A percentile compares a stretch with the other conserved stretches of the same genome.
phyloP scores from a whole-genome alignment of 2,797 vertebrate genomes.

The Gallinago nigripennis region DNA sequence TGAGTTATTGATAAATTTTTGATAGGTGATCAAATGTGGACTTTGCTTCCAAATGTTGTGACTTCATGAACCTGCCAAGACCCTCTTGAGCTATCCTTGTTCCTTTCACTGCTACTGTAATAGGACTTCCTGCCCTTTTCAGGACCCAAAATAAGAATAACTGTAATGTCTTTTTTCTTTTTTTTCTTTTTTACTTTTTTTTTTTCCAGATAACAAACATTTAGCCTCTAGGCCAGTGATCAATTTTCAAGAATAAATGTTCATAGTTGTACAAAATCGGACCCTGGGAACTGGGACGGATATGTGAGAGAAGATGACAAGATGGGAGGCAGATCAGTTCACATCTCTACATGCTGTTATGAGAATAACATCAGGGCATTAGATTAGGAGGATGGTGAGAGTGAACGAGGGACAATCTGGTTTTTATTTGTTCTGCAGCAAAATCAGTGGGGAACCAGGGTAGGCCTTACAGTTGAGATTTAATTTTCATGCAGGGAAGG shows the following conservation, averaged over 20 bases:
- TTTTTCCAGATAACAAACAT: background rate
- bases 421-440: background rate
- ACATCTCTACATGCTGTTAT: background rate
- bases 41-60: conserved; percentile 4
- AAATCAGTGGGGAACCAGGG: background rate
- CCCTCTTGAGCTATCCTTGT: background rate
- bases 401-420: background rate
- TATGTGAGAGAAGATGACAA: conserved; percentile 32
- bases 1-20: conserved; percentile 43
- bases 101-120: background rate
- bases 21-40: conserved; percentile 46
- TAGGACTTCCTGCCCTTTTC: conserved; percentile 28
- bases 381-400: background rate
- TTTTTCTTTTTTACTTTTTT: background rate
- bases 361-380: background rate
- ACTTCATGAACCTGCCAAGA: conserved; percentile 18
- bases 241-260: conserved; percentile 51
- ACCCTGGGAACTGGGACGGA: conserved; percentile 16
- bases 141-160: conserved; percentile 20
- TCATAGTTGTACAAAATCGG: conserved; percentile 32
- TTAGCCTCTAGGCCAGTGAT: conserved; percentile 33
- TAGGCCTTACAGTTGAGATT: background rate
- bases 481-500: background rate
- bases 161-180: background rate
- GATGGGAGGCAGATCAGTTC: conserved; percentile 20